Base-by-base conservation (phyloP, 2,797 vertebrate species). In the Fratercula arctica region DNA sequence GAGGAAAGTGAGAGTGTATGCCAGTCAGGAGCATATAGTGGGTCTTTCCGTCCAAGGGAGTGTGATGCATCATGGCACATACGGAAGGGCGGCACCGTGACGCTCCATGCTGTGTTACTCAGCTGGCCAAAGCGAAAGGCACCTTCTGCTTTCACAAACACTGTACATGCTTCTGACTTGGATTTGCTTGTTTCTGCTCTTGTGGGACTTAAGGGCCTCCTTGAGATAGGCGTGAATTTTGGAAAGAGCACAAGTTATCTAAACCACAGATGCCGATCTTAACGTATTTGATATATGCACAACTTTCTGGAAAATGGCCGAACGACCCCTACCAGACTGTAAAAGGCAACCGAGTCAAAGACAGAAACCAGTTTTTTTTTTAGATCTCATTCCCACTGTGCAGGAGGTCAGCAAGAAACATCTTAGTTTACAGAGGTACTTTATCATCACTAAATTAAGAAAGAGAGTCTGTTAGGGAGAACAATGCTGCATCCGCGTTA, bases 321-420 rank as follows among this genome's bases (percentile, higher is more conserved):
- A 89, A 77, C 11, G n/a, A 45, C 6, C n/a, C 18, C n/a, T 53
- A 39, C 10, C 15, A 31, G 35, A 82, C 74, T 0, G 1, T 13
- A 50, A 81, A 85, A 69, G 20, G 4, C 15, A 80, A 77, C 50
- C 16, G 11, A 74, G 70, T 45, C 33, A 67, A 86, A 70, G 75
- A 73, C 9, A 74, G 59, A 50, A 94, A 23, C 0, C 3, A 5
- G 0, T 2, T 18, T 0, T 10, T 39, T 41, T 82, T 86, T 68
- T 21, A 54, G 13, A 46, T 64, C 26, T 70, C 39, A 28, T 59
- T 77, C 54, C 16, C 39, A 26, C 16, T 28, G 3, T 25, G 25
- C 60, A 60, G n/a, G n/a, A 77, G 31, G 53, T 51, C 56, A 80
- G 24, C 28, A 61, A 13, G 37, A 74, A 84, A 48, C 3, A 19